Evolutionary conservation across 2,888 invertebrate species (phyloP), one percentile per base, ranked within the genome.

Genomic region (Tigriopus californicus): DNA sequence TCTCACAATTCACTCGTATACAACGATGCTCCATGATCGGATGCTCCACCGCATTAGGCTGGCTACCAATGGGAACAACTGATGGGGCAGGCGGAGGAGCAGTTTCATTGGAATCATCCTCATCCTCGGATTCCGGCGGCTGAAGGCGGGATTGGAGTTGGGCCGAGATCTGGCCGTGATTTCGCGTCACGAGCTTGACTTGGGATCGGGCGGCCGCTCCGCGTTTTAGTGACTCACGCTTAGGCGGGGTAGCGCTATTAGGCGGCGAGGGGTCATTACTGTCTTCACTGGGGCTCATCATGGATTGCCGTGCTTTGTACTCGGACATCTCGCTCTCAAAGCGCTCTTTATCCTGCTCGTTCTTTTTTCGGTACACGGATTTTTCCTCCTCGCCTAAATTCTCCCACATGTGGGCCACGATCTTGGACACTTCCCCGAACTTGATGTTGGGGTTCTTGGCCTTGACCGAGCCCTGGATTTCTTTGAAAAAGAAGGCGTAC

Each of bases 1-100:
- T 92, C 63, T 82, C 81, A 73, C 92, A 94, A 65, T 90, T 90
- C 68, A 83, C 83, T 62, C 91, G 82, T 68, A 88, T 85, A 74
- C 88, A 89, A 1, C 11, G 54, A 22, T 54, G 52, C 3, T 44
- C 22, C 44, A 52, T 52, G 10, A 52, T 10, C 4, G 33, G 33
- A 33, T 33, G 8, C 8, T 33, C 33, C 4, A 8, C 8, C 4
- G 4, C 33, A 33, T 33, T 33, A 8, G 33, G 4, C 4, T 33
- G 33, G 33, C 33, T 8, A 8, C 33, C 33, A 3, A 33, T 8
- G 33, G 33, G 33, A 33, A 33, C 33, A 5, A 33, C 33, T 33
- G 33, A 33, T 8, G 3, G 33, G 8, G 33, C 33, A 33, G 33
- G 33, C 4, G 33, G 4, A 22, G 52, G 10, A 10, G 52, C 10